These are phyloP conservation scores for Archips xylosteana DNA, from an alignment of 2,888 invertebrate genomes.

Conservation along the genomic window DNA sequence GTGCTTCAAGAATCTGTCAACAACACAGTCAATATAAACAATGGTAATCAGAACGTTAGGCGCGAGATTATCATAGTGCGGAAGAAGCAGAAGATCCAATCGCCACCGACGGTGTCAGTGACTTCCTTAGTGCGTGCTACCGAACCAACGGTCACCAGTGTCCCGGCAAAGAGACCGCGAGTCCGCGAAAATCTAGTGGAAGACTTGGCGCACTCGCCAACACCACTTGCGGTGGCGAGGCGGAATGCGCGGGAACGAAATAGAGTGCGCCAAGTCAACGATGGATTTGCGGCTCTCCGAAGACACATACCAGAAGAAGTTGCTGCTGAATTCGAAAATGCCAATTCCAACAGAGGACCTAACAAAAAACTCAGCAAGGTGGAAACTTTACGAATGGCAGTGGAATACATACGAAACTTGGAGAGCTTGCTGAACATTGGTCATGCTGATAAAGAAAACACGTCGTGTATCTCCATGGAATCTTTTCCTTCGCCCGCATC, in stretches of 20 bases:
- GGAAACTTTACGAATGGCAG: constrained; percentile 95
- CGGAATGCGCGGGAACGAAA: constrained; percentile 97
- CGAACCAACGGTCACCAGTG: constrained; percentile 63
- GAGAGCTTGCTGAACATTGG: constrained; percentile 91
- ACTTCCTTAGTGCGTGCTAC: constrained; percentile 74
- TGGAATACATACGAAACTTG: constrained; percentile 94
- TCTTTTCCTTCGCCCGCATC: constrained; percentile 83
- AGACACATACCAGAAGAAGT: constrained; percentile 95
- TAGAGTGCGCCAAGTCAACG: constrained; percentile 96
- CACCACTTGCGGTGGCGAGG: constrained; percentile 93
- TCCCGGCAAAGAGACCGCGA: constrained; percentile 68
- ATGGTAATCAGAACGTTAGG: constrained; percentile 65
- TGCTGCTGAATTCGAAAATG: constrained; percentile 88
- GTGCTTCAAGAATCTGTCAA: constrained; percentile 88
- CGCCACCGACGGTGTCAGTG: constrained; percentile 73
- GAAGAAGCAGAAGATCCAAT: constrained; percentile 79
- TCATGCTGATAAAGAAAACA: constrained; percentile 83
- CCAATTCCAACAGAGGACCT: constrained; percentile 87
- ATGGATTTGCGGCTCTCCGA: constrained; percentile 94
- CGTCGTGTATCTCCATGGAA: constrained; percentile 71
- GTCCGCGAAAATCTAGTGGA: constrained; percentile 76
- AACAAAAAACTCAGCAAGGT: constrained; percentile 94
- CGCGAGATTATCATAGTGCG: constrained; percentile 84
- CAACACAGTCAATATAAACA: constrained; percentile 85
- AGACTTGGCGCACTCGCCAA: constrained; percentile 84